Percentiles rank a stretch among this genome's conserved stretches.
phyloP scores from a whole-genome alignment of 2,797 vertebrate genomes.

The Pseudotriccus pelzelni region DNA sequence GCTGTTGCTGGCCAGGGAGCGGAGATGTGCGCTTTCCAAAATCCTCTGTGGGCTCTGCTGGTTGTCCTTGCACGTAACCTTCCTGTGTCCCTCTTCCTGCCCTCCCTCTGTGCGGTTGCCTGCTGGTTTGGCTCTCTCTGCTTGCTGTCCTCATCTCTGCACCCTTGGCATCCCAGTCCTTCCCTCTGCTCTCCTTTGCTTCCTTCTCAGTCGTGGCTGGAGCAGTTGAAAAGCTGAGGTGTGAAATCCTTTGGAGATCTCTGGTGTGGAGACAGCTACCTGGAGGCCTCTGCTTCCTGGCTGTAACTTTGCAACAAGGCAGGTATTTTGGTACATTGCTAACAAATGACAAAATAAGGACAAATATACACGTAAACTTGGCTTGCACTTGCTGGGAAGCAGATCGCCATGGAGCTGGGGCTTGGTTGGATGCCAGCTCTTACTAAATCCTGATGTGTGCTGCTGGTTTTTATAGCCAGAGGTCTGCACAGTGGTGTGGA shows the following conservation, averaged over 20 bases:
- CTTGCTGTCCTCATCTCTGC: neutral
- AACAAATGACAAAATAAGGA: neutral
- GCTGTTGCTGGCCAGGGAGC: neutral
- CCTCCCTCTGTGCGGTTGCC: neutral
- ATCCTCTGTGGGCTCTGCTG: neutral
- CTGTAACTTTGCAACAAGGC: neutral
- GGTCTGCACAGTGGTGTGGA: neutral
- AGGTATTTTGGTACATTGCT: neutral
- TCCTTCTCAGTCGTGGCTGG: neutral
- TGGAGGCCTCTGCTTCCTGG: neutral
- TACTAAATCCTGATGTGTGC: neutral
- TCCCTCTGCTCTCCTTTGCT: neutral
- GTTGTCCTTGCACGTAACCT: neutral
- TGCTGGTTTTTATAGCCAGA: neutral
- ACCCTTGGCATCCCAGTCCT: neutral
- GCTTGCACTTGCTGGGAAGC: neutral
- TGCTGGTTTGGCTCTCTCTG: neutral
- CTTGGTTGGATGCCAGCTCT: neutral
- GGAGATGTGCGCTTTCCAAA: neutral
- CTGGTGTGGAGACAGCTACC: neutral
- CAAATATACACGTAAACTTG: neutral
- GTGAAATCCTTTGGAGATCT: neutral
- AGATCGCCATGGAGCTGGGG: fast-evolving
- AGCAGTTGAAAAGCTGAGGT: neutral
- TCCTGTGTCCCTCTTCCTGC: neutral